Percentiles rank a stretch among this genome's conserved stretches.
These are phyloP conservation scores for Ectropis grisescens DNA, from an alignment of 1,140 invertebrate genomes.

Conservation along the genomic window DNA sequence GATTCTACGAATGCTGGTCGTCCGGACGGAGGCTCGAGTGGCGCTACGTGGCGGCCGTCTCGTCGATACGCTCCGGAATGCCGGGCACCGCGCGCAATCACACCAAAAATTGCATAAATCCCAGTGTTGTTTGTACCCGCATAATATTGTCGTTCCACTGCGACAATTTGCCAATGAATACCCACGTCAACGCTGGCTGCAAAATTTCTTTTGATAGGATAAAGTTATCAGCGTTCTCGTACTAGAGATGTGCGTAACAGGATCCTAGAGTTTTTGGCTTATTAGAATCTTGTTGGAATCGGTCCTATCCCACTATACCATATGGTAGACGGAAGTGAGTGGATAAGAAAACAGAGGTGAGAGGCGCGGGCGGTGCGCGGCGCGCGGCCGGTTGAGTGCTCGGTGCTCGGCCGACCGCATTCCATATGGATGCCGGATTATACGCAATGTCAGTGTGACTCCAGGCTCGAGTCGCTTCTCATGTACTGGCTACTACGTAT, in stretches of 20 bases:
- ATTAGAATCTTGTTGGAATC: slow-evolving; percentile 44
- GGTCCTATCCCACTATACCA: slow-evolving; percentile 50
- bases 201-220: too few relatives aligned
- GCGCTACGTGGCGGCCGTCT: slow-evolving; percentile 52
- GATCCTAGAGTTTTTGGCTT: too few relatives aligned
- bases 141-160: too few relatives aligned
- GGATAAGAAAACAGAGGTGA: slow-evolving; percentile 58
- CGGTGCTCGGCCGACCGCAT: slow-evolving; percentile 54
- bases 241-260: too few relatives aligned
- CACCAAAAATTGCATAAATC: too few relatives aligned
- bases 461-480: slow-evolving; percentile 23
- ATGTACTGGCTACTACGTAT: slow-evolving; percentile 36
- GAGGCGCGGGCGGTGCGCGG: slow-evolving; percentile 51
- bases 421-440: slow-evolving; percentile 65
- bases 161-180: too few relatives aligned
- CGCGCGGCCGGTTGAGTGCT: slow-evolving; percentile 59
- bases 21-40: slow-evolving; percentile 21
- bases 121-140: too few relatives aligned
- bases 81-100: slow-evolving; percentile 8
- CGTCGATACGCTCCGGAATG: slow-evolving; percentile 37
- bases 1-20: slow-evolving; percentile 28
- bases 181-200: too few relatives aligned
- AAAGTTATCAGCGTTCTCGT: too few relatives aligned
- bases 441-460: slow-evolving; percentile 64
- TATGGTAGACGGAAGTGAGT: slow-evolving; percentile 54